phyloP scores from a whole-genome alignment of 2,113 vertebrate species.

The Nycticebus coucang region DNA sequence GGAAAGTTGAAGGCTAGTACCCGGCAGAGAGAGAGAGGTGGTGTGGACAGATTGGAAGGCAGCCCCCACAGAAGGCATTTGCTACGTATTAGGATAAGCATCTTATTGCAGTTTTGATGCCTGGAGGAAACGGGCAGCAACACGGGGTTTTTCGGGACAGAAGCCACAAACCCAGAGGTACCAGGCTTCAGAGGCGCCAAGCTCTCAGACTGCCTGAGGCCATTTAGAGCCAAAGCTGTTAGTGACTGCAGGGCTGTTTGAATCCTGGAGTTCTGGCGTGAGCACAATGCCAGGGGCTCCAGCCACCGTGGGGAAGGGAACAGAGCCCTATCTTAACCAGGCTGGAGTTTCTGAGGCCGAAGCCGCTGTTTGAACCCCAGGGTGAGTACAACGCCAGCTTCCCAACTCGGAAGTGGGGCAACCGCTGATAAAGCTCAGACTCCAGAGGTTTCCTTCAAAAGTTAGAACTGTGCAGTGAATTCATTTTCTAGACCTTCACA shows the following conservation, averaged over 20 bases:
- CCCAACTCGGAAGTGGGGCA: not conserved
- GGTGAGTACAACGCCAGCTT: not conserved
- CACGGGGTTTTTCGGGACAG: not conserved
- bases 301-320: not conserved
- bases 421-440: not conserved
- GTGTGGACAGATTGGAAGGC: not conserved
- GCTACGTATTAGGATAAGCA: not conserved
- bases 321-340: not conserved
- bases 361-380: not conserved
- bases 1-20: not conserved
- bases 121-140: not conserved
- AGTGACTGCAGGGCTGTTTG: conserved; percentile 38
- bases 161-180: conserved; percentile 38
- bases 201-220: conserved; percentile 53
- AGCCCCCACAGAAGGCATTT: not conserved
- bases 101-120: conserved; percentile 20
- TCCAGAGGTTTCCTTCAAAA: conserved; percentile 13
- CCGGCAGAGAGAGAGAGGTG: not conserved
- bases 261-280: not conserved
- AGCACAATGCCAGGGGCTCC: not conserved
- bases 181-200: conserved; percentile 37
- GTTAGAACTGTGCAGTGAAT: not conserved
- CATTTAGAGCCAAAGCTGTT: conserved; percentile 32
- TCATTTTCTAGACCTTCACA: not conserved
- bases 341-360: not conserved